phyloP scores from a whole-genome alignment of 2,888 invertebrate genomes.

The Eristalinus aeneus region DNA sequence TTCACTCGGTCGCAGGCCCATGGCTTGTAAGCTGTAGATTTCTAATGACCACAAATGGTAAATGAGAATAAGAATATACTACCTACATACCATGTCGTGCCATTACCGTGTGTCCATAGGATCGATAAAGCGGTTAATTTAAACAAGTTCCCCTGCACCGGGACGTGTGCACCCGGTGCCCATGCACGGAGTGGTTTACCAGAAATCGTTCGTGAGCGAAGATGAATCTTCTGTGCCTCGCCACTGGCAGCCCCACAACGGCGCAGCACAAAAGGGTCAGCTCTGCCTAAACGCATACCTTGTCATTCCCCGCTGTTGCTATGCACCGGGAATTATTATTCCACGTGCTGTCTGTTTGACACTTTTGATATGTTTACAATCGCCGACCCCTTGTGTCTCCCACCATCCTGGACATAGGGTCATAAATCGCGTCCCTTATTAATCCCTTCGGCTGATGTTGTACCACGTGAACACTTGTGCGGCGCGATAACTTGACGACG shows the following conservation, averaged over 20 bases:
- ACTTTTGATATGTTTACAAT: not conserved
- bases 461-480: not conserved
- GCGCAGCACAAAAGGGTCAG: not conserved
- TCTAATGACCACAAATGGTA: conserved; percentile 63
- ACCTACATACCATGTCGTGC: not conserved
- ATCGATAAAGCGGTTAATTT: conserved; percentile 65
- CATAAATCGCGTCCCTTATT: not conserved
- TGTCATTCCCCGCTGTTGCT: not conserved
- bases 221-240: not conserved
- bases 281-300: not conserved
- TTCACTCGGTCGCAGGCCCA: not conserved
- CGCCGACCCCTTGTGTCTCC: not conserved
- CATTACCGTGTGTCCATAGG: conserved; percentile 43
- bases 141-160: conserved; percentile 43
- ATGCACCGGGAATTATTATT: not conserved
- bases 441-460: not conserved
- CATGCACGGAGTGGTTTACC: not conserved
- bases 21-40: conserved; percentile 38
- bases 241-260: not conserved
- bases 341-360: not conserved
- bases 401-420: not conserved
- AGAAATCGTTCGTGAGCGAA: not conserved
- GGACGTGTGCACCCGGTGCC: not conserved
- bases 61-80: conserved; percentile 52
- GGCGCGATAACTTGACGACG: not conserved